phyloP scores from a whole-genome alignment of 2,113 vertebrate species.

The Tiliqua scincoides region DNA sequence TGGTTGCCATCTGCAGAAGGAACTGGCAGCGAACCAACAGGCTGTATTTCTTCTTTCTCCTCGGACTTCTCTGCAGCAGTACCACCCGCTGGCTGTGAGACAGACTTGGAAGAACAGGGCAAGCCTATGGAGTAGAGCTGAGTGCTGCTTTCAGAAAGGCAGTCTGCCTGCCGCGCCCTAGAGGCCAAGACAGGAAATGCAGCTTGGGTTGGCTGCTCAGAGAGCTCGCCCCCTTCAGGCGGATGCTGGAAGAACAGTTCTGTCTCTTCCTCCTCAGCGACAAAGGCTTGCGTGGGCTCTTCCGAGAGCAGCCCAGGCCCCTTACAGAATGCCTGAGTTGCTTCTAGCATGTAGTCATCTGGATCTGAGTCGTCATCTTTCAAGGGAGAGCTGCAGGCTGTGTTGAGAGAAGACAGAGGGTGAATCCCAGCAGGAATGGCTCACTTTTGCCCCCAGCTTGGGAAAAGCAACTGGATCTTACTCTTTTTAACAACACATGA shows the following conservation, averaged over 20 bases:
- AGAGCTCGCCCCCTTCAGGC: not conserved
- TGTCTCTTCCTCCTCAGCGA: not conserved
- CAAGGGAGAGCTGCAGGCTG: not conserved
- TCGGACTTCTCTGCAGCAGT: no score
- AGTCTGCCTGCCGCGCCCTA: not conserved
- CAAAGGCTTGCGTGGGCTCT: not conserved
- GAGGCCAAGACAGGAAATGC: not conserved
- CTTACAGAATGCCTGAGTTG: slow-evolving; percentile 8
- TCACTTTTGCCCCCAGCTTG: not conserved
- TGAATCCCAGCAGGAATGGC: not conserved
- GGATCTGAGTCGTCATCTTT: not conserved
- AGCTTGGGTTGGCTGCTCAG: rapidly evolving
- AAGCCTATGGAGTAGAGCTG: rapidly evolving
- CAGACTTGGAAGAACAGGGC: not conserved
- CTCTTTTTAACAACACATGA: not conserved
- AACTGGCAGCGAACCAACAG: not conserved
- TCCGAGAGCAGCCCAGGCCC: not conserved
- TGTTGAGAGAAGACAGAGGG: not conserved
- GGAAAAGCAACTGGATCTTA: not conserved
- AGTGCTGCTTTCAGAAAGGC: rapidly evolving
- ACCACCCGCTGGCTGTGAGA: not conserved
- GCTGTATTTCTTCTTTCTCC: not conserved
- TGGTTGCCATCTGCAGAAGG: no score
- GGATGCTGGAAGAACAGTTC: not conserved
- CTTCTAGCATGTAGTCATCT: slow-evolving; percentile 1